A percentile compares a stretch with the other conserved stretches of the same genome.
These are phyloP conservation scores for Syrphus vitripennis DNA, from an alignment of 2,888 invertebrate genomes.

Conservation along the genomic window DNA sequence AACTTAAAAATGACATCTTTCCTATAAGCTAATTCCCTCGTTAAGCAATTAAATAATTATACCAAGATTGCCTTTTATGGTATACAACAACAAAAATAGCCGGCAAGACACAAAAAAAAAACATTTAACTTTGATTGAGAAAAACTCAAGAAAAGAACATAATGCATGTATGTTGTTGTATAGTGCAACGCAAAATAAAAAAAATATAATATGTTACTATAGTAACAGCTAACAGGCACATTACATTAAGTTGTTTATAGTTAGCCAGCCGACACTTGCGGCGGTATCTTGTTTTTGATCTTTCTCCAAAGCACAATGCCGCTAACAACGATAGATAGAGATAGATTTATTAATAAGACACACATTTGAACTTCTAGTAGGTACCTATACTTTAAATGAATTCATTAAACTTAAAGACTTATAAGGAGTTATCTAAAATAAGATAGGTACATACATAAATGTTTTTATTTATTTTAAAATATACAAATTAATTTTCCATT, in stretches of 20 bases:
- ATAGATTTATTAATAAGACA: slow-evolving; percentile 20
- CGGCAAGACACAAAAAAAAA: neutral
- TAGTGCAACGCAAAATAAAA: neutral
- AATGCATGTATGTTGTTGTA: neutral
- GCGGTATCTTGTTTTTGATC: slow-evolving; percentile 64
- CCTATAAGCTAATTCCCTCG: neutral
- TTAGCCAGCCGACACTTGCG: slow-evolving; percentile 54
- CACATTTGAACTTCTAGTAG: neutral
- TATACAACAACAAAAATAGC: slow-evolving; percentile 36
- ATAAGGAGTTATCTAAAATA: neutral
- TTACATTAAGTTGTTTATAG: slow-evolving; percentile 66
- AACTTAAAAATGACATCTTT: slow-evolving; percentile 20
- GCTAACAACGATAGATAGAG: slow-evolving; percentile 1
- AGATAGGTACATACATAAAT: too few species aligned
- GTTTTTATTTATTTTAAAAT: too few species aligned
- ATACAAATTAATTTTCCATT: neutral
- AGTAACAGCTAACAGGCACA: neutral
- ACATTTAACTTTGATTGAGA: slow-evolving; percentile 46
- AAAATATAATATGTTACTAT: neutral
- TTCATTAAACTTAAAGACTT: neutral
- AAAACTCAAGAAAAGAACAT: neutral
- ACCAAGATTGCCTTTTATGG: slow-evolving; percentile 51
- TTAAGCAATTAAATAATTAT: slow-evolving; percentile 56
- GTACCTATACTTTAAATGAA: neutral
- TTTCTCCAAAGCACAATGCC: slow-evolving; percentile 2